Evolutionary conservation across 2,888 invertebrate genomes (phyloP), one percentile per base, ranked within the genome.

Genomic region (Oscheius myriophilus): DNA sequence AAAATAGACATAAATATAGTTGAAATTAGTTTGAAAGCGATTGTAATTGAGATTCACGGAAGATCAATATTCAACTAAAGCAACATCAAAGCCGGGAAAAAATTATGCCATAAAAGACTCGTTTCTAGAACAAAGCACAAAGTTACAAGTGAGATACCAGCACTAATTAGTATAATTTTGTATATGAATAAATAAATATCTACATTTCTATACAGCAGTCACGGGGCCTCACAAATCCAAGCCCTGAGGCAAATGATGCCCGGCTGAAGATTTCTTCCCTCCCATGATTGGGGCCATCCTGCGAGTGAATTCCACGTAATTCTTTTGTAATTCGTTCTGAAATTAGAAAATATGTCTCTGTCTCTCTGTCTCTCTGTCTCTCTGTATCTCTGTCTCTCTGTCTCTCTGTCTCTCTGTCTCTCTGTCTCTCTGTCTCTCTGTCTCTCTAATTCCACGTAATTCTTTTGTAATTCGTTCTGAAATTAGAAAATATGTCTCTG

Each of bases 361-460:
- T 33, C 33, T 33, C 9, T 33, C 33, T 33, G 3, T 33, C 33
- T 33, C 33, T 33, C 33, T 33, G 33, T 33, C 33, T 33, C 33
- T 33, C 33, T 33, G 33, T 33, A 3, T 33, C 33, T 33, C 33
- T 33, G 4, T 33, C 33, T 33, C 33, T 9, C 33, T 33, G 3
- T 33, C 33, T 33, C 21, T 46, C 21, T n/a, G 6, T 46, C 46
- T 46, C 2, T 46, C 46, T 18, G 6, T 46, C 46, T 46, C 2
- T n/a, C n/a, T 18, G 6, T 21, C 21, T 46, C 2, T 46, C 3
- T 18, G 6, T 21, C n/a, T n/a, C n/a, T n/a, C n/a, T n/a, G n/a
- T n/a, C n/a, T n/a, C n/a, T n/a, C n/a, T n/a, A 68, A 68, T 14
- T 68, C 68, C 7, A 55, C 63, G 42, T 63, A 68, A 26, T 68